Percentiles rank a stretch among this genome's conserved stretches.
Evolutionary conservation across 2,797 vertebrate genomes (phyloP).

Genomic region (Allobates femoralis): DNA sequence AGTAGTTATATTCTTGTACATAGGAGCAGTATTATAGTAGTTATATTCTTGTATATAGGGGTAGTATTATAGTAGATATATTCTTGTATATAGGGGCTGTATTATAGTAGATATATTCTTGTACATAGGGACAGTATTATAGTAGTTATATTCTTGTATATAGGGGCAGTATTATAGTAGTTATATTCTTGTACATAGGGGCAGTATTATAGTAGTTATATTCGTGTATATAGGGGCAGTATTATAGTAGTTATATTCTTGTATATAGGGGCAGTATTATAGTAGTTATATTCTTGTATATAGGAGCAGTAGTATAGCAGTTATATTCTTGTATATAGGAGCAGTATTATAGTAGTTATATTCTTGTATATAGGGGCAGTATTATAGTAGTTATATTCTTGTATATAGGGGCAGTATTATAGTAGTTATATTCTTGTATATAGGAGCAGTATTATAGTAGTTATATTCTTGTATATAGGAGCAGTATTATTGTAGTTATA

Average conservation of each 20-base stretch:
- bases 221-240: background rate
- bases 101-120: background rate
- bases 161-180: background rate
- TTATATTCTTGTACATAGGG: no score
- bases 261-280: background rate
- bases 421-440: background rate
- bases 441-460: background rate
- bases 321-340: background rate
- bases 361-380: background rate
- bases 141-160: slow-evolving; percentile 1
- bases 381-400: background rate
- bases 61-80: background rate
- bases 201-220: slow-evolving; percentile 1
- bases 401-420: background rate
- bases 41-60: background rate
- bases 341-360: slow-evolving; percentile 12
- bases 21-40: background rate
- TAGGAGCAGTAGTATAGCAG: background rate
- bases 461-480: slow-evolving; percentile 3
- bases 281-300: background rate
- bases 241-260: slow-evolving; percentile 5
- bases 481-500: slow-evolving; percentile 2
- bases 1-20: background rate
- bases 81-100: no score
- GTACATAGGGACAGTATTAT: background rate